These are phyloP conservation scores for Gambelia wislizenii DNA, from an alignment of 2,797 vertebrate species.

Conservation along the genomic window DNA sequence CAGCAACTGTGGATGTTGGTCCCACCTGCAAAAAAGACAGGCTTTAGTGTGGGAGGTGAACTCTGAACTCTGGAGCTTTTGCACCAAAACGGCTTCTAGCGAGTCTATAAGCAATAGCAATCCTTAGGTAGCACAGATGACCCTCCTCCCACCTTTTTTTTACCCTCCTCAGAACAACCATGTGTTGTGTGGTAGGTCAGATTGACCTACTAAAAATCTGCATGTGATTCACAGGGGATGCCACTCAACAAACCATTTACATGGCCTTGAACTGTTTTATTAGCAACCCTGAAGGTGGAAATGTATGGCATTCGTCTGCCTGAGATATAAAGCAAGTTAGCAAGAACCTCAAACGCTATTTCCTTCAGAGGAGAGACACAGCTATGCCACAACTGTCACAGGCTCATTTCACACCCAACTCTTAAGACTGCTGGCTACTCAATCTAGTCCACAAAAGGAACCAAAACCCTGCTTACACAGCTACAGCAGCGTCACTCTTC, in stretches of 20 bases:
- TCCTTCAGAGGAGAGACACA: background rate
- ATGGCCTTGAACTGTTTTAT: background rate
- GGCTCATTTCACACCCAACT: background rate
- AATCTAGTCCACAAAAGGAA: background rate
- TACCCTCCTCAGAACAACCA: background rate
- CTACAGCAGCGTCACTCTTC: background rate
- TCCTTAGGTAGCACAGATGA: background rate
- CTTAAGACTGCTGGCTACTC: background rate
- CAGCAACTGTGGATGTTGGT: background rate
- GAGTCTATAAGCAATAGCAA: background rate
- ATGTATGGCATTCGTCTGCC: background rate
- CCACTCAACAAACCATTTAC: background rate
- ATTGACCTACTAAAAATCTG: background rate
- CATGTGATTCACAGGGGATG: background rate
- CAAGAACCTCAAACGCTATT: background rate
- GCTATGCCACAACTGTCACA: background rate
- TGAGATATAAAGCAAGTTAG: background rate
- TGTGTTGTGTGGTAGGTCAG: background rate
- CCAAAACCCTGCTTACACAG: background rate
- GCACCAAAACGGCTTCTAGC: background rate
- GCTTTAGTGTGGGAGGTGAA: background rate
- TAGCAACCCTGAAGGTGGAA: background rate
- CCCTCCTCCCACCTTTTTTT: background rate
- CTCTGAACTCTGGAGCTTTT: background rate
- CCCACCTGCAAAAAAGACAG: fast-evolving